These are phyloP conservation scores for Carassius gibelio DNA, from an alignment of 2,113 vertebrate species.

Conservation along the genomic window DNA sequence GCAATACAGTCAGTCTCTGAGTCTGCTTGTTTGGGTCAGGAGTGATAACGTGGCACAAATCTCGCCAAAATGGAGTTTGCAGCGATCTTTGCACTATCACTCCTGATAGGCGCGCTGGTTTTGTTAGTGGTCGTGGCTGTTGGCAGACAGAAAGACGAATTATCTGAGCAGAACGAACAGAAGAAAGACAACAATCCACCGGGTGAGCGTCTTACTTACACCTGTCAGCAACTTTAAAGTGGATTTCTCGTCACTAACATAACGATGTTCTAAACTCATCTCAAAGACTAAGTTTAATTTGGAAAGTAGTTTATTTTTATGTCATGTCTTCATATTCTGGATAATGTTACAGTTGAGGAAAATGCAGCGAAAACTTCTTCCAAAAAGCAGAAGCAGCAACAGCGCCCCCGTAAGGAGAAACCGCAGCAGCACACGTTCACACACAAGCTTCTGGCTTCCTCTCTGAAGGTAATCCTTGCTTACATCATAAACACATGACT, in stretches of 20 bases:
- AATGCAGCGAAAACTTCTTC: conserved; percentile 62
- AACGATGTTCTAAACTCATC: neutral
- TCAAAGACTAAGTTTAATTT: neutral
- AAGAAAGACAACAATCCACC: conserved; percentile 43
- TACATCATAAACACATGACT: neutral
- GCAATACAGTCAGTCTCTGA: neutral
- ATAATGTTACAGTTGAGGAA: conserved; percentile 60
- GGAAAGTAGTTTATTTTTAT: neutral
- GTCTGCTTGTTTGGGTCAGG: neutral
- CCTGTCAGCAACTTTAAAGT: neutral
- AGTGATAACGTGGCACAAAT: conserved; percentile 68
- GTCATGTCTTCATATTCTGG: neutral
- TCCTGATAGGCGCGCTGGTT: conserved; percentile 76
- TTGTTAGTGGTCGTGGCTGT: conserved; percentile 75
- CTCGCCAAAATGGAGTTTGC: conserved; percentile 73
- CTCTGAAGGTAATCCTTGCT: conserved; percentile 81
- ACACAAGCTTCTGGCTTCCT: conserved; percentile 83
- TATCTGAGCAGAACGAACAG: conserved; percentile 60
- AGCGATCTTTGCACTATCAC: conserved; percentile 66
- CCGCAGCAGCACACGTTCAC: conserved; percentile 81
- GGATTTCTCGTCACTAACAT: neutral
- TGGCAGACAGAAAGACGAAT: conserved; percentile 68
- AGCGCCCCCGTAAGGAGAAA: conserved; percentile 81
- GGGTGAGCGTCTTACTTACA: conserved; percentile 66
- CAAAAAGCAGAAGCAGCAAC: conserved; percentile 78